Base-by-base conservation (phyloP, 2,797 vertebrate genomes). In the Pampus argenteus region DNA sequence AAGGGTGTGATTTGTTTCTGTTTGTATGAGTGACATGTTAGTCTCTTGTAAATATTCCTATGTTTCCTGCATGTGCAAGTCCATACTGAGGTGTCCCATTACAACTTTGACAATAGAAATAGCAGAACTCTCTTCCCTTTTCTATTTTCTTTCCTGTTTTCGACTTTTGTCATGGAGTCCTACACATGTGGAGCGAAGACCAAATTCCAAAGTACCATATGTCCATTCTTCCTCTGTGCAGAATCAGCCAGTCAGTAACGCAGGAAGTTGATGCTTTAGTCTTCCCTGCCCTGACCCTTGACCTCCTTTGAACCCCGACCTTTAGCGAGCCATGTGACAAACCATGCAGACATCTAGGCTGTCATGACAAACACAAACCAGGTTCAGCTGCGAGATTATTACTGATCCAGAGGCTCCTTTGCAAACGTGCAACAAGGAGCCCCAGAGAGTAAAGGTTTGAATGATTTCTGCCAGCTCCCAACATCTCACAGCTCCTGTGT, bases 311-410 rank as follows among this genome's bases (percentile, higher is more conserved):
- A 88, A 81, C 88, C 76, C 52, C 78, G 79, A 86, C 86, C 88
- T 75, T 66, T 14, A 9, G 60, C 7, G 3, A 76, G 63, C 40
- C 86, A 90, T 57, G 62, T 88, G 87, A 90, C 73, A 40, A 74
- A 72, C 78, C 68, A 31, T 60, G 51, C 73, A 90, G 83, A 83
- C 76, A 76, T 82, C 68, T 62, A 79, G 74, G 71, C 88, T 90
- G 86, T 89, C 89, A 82, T 40, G 76, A 84, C 50, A 84, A 93
- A 92, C 87, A 89, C 85, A 86, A 92, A 86, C 83, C 87, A 92
- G 90, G 71, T 87, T 87, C 71, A 66, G 71, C 40, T 2, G 34
- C 22, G 51, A 87, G 84, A 87, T 85, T 81, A 79, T 71, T 76
- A 25, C 78, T 77, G 73, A 90, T 84, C 80, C 74, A 17, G 29